Evolutionary conservation across 2,888 invertebrate species (phyloP), one percentile per base, ranked within the genome.

Genomic region (Herminia tarsipennalis): DNA sequence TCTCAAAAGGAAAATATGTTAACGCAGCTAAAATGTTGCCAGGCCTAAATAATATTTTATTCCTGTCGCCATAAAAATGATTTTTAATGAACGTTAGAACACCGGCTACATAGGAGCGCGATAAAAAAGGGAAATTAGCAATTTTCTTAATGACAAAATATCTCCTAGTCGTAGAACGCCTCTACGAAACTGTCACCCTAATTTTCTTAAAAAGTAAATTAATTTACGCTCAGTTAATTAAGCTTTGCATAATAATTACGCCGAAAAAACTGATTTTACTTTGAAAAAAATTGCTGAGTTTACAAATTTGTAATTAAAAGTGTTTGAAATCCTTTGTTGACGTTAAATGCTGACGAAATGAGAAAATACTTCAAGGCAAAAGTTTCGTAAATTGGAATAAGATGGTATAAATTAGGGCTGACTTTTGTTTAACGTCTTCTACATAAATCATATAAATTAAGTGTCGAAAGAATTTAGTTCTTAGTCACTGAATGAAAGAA

Each of bases 231-330:
- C 77, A 78, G 78, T 83, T 81, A 83, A 83, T 84, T 82, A 82
- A 77, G 81, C 81, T 88, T 88, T 87, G 82, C 86, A 88, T 88
- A 86, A 77, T 83, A 78, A 83, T 80, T 77, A 71, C 71, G 65
- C 70, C n/a, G n/a, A 49, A 80, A 78, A 76, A 64, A 68, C 73
- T 79, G 78, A 78, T 80, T 82, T 76, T 56, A 63, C 62, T 67
- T 67, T 70, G 38, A 76, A 76, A 79, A 82, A 81, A 83, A 80
- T 64, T 75, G 85, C 83, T 66, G 78, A 76, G 66, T 74, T 78
- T 75, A 63, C 76, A 76, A 78, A 85, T 83, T 84, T 83, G 74
- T 78, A 81, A 85, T 85, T 81, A 82, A 80, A 82, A 84, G 71
- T 76, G 72, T 76, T 79, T 68, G 56, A 72, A 80, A 81, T 76